These are phyloP conservation scores for Ormyrus pomaceus DNA, from an alignment of 2,888 invertebrate genomes.

Conservation along the genomic window DNA sequence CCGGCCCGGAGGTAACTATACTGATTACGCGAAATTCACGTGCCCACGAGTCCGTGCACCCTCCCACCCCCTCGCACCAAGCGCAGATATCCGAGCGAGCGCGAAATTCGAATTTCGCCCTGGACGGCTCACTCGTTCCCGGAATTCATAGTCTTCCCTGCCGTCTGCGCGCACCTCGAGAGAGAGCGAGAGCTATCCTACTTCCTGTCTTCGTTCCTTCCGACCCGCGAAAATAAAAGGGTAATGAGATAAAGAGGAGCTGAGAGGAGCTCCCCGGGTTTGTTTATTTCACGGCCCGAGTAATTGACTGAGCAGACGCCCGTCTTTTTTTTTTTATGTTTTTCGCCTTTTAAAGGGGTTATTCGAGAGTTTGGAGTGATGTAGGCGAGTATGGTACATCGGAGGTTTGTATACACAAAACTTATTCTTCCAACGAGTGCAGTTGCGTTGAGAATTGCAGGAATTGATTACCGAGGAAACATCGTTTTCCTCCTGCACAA, in stretches of 20 bases:
- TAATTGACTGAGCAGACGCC: too few species aligned
- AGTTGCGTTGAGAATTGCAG: too few species aligned
- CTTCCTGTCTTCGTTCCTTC: neutral
- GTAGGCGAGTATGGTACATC: too few species aligned
- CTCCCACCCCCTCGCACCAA: too few species aligned
- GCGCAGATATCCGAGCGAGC: constrained; percentile 16
- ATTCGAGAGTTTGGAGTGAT: too few species aligned
- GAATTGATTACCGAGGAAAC: too few species aligned
- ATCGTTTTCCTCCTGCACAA: too few species aligned
- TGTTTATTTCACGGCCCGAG: too few species aligned
- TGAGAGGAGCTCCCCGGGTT: neutral
- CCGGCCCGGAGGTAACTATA: constrained; percentile 6
- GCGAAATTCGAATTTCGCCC: constrained; percentile 49
- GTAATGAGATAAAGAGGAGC: constrained; percentile 12
- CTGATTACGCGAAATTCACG: constrained; percentile 19
- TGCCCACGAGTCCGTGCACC: neutral
- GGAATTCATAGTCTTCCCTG: neutral
- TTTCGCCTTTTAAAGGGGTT: too few species aligned
- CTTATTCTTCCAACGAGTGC: too few species aligned
- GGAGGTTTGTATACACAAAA: too few species aligned
- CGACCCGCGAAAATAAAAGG: neutral
- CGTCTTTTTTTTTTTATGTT: too few species aligned
- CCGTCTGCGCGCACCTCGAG: neutral
- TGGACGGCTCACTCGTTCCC: neutral
- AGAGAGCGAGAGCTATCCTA: neutral